phyloP scores from a whole-genome alignment of 2,113 vertebrate species.

The Microtus montanus region DNA sequence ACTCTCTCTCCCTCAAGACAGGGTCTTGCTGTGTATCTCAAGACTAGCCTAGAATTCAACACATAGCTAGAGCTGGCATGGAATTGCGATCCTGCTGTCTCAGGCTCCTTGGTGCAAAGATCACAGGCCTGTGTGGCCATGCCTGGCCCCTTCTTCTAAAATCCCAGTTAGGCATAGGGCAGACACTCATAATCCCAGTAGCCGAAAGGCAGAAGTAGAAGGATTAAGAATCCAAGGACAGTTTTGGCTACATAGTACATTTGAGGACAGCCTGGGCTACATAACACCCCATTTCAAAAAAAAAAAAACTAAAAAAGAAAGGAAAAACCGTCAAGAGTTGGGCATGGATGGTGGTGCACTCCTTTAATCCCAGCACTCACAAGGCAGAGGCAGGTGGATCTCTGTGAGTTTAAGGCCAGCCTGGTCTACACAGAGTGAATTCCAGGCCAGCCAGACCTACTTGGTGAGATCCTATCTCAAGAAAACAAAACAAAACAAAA shows the following conservation, averaged over 20 bases:
- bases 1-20: neutral
- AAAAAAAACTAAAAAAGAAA: neutral
- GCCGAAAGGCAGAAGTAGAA: neutral
- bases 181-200: neutral
- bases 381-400: neutral
- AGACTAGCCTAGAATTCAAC: neutral
- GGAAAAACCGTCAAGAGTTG: neutral
- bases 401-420: neutral
- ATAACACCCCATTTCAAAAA: neutral
- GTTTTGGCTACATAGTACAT: neutral
- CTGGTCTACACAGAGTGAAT: neutral
- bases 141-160: neutral
- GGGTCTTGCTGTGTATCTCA: neutral
- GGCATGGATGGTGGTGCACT: neutral
- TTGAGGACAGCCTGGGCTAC: neutral
- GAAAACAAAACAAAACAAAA: neutral
- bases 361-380: neutral
- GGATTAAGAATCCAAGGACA: neutral
- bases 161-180: neutral
- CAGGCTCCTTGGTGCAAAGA: neutral
- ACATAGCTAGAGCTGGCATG: neutral
- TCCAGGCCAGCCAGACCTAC: neutral
- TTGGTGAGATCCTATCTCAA: neutral
- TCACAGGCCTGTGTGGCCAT: neutral
- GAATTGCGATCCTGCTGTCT: neutral